Evolutionary conservation across 2,797 vertebrate species (phyloP), one percentile per base, ranked within the genome.

Genomic region (Saxicola maurus): DNA sequence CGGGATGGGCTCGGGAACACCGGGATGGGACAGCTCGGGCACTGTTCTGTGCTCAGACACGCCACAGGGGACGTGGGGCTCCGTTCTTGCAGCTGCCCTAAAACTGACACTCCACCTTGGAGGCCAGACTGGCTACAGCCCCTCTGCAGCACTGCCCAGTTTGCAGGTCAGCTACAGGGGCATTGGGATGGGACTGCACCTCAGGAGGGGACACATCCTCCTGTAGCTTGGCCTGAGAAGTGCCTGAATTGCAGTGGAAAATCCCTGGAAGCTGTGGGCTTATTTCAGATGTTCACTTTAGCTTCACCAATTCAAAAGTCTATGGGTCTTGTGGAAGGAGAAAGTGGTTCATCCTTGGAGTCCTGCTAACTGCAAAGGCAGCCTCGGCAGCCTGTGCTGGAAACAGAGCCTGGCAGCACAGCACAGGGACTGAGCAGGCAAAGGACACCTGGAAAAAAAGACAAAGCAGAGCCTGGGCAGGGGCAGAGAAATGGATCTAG

Each of bases 31-130:
- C 28, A 51, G 51, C 19, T 30, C 10, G 15, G 25, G 3, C 10
- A 17, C 1, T 7, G 0, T 4, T 1, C 6, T 4, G 5, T 17
- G 11, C 33, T 73, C 24, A 2, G 40, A 3, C 40, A 21, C 49
- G 13, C 17, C 3, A 5, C 2, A 3, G 40, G 24, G 49, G 24
- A 28, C 4, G 0, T 3, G 1, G 12, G 33, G 18, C 33, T 35
- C 40, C 2, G 2, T 20, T 40, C 40, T 14, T 25, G 17, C 38
- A 15, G 1, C 17, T 10, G 10, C 30, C n/a, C 16, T n/a, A 23
- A 27, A 23, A 18, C 27, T 8, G 8, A 8, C 28, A 1, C 8
- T 28, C 6, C 62, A 17, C 20, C 28, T 11, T 9, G 21, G n/a
- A 48, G 33, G 25, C 33, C 14, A 7, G 53, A 6, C 25, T 25